phyloP scores from a whole-genome alignment of 2,797 vertebrate species.

The Petrocephalus sullivani region DNA sequence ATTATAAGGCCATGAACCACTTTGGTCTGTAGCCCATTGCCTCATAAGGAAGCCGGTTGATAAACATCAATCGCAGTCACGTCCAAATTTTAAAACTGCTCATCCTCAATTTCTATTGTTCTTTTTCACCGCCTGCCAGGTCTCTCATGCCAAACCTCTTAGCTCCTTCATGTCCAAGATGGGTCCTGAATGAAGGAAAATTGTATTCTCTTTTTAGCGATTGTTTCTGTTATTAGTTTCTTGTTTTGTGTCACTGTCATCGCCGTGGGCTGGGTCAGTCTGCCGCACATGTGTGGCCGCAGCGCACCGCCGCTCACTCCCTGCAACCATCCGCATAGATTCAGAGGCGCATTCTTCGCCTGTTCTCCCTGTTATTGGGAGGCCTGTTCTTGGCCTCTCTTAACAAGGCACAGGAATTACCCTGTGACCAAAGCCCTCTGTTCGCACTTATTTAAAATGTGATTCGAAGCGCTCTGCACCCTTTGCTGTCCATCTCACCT shows the following conservation, averaged over 20 bases:
- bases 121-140: background rate
- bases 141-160: background rate
- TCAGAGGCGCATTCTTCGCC: background rate
- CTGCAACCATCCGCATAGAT: background rate
- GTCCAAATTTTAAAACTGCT: too few species aligned
- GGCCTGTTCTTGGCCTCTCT: background rate
- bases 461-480: background rate
- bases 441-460: background rate
- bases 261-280: background rate
- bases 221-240: background rate
- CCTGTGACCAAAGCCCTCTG: background rate
- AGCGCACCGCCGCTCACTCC: background rate
- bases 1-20: background rate
- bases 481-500: background rate
- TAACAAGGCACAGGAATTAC: background rate
- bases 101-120: background rate
- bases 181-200: background rate
- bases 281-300: background rate
- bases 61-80: background rate
- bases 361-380: background rate
- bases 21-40: background rate
- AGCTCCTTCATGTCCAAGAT: background rate
- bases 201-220: background rate
- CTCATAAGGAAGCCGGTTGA: background rate
- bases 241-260: background rate